Conservation (phyloP, 2,113 vertebrate species). For the Cacatua alba region DNA sequence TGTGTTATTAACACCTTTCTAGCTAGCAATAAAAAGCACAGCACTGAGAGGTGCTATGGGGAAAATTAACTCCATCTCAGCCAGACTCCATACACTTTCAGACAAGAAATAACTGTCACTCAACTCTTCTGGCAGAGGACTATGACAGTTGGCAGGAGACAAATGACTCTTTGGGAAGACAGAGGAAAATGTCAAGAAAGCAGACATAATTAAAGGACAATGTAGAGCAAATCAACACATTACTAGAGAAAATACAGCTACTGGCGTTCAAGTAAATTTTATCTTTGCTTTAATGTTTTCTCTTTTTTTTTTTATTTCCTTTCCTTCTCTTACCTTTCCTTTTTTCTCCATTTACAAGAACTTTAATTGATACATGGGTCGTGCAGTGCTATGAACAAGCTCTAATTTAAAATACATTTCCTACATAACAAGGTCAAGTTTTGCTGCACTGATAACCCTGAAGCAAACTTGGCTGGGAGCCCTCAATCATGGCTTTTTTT, state of each 20-base stretch:
- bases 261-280: neutral
- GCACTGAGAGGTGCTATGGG: neutral
- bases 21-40: neutral
- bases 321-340: neutral
- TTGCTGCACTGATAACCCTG: slow-evolving; percentile 1
- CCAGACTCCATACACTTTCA: neutral
- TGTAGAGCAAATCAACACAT: neutral
- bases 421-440: slow-evolving; percentile 9
- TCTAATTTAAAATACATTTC: slow-evolving; percentile 30
- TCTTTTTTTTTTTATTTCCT: neutral
- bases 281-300: neutral
- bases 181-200: slow-evolving; percentile 11
- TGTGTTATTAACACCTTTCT: neutral
- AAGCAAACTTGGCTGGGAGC: neutral
- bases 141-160: neutral
- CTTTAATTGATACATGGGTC: neutral
- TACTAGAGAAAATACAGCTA: neutral
- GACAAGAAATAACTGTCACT: neutral
- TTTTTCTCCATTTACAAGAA: neutral
- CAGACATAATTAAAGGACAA: neutral
- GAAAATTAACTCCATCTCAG: neutral
- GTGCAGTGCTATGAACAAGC: neutral
- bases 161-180: slow-evolving; percentile 8
- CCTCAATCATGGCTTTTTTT: neutral
- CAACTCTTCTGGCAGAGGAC: neutral